Percentiles rank a stretch among this genome's conserved stretches.
Conservation (phyloP, 2,113 vertebrate species). For the Glaucomys volans region DNA sequence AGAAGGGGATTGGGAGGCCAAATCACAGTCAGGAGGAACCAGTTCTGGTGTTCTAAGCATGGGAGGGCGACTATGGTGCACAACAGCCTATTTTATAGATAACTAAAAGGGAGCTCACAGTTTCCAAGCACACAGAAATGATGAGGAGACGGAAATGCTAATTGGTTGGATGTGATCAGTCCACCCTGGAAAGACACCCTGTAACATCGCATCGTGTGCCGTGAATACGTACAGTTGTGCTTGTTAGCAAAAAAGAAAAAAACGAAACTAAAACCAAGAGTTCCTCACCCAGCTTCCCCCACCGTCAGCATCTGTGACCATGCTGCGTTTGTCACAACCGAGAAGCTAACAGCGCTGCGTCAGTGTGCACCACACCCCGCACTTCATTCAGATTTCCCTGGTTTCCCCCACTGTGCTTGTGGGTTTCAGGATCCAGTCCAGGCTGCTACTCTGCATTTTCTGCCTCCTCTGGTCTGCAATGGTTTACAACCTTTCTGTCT, state of each 20-base stretch:
- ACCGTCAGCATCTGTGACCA: neutral
- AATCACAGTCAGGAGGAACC: no score
- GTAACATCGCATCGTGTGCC: neutral
- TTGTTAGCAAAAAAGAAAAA: neutral
- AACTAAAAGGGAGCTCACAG: neutral
- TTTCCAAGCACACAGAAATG: neutral
- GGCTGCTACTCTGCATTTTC: neutral
- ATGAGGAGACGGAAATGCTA: neutral
- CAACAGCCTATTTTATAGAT: neutral
- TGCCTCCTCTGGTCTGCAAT: neutral
- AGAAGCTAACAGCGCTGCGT: neutral
- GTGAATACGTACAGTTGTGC: neutral
- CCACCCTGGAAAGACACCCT: neutral
- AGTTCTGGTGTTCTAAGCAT: neutral
- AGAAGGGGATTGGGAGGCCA: neutral
- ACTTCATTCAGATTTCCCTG: neutral
- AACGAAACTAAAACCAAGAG: neutral
- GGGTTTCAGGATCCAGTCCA: neutral
- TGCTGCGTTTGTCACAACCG: neutral
- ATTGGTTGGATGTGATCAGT: no score
- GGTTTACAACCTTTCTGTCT: neutral
- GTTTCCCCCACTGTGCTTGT: neutral
- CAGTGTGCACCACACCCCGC: neutral
- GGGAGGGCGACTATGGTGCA: neutral
- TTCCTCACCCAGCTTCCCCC: fast-evolving